These are phyloP conservation scores for Rhagoletis zephyria DNA, from an alignment of 1,140 invertebrate genomes.

Conservation along the genomic window DNA sequence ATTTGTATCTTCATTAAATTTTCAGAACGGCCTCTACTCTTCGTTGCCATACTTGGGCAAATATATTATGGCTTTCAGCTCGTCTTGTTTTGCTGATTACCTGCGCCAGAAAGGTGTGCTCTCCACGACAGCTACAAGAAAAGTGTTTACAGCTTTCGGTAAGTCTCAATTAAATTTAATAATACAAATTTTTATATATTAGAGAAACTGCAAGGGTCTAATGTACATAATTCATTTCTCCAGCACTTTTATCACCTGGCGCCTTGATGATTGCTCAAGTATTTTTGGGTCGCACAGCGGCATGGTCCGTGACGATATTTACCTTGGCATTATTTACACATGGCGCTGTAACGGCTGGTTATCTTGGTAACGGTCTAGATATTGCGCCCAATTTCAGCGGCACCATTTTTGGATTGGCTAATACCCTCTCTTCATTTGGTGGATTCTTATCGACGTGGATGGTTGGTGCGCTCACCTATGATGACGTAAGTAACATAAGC, in stretches of 20 bases:
- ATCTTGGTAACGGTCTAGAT: constrained; percentile 89
- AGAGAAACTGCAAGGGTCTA: no score
- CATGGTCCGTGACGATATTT: constrained; percentile 82
- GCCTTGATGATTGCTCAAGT: constrained; percentile 82
- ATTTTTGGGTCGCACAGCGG: constrained; percentile 80
- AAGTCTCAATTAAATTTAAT: constrained; percentile 62
- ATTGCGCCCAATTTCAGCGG: constrained; percentile 92
- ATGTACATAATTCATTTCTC: constrained; percentile 65
- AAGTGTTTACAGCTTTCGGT: constrained; percentile 81
- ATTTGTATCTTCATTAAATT: constrained; percentile 51
- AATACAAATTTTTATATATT: no score
- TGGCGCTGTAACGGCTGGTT: constrained; percentile 88
- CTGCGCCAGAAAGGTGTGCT: constrained; percentile 78
- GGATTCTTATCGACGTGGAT: constrained; percentile 89
- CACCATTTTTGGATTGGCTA: constrained; percentile 91
- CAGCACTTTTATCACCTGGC: constrained; percentile 78
- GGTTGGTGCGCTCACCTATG: constrained; percentile 86
- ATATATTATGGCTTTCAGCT: constrained; percentile 83
- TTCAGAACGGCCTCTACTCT: constrained; percentile 88
- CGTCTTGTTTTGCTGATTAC: constrained; percentile 81
- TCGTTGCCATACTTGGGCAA: constrained; percentile 90
- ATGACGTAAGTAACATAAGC: constrained; percentile 76
- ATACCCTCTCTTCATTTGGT: constrained; percentile 90
- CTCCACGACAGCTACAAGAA: constrained; percentile 81
- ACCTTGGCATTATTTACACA: constrained; percentile 85